Percentiles rank a stretch among this genome's conserved stretches.
These are phyloP conservation scores for Drosophila bunnanda DNA, from an alignment of 2,888 invertebrate genomes.

Conservation along the genomic window DNA sequence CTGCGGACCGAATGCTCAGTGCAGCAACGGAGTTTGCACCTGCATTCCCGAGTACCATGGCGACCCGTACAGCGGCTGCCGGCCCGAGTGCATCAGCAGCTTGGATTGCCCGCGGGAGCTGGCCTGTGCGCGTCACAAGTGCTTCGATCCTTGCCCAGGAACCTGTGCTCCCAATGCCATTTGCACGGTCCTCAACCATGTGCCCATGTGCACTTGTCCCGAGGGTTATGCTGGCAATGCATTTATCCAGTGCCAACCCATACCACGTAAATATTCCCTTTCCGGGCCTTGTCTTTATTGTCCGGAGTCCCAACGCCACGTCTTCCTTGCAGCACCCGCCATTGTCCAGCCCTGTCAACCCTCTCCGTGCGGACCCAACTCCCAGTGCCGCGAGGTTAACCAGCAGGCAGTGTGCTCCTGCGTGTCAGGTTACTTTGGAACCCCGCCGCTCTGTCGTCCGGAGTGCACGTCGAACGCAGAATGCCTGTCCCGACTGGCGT, in stretches of 20 bases:
- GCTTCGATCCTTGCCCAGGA: slow-evolving; percentile 91
- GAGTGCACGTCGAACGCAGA: slow-evolving; percentile 90
- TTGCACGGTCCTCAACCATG: slow-evolving; percentile 91
- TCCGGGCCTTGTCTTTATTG: accelerated
- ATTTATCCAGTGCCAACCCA: slow-evolving; percentile 86
- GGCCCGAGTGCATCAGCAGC: slow-evolving; percentile 92
- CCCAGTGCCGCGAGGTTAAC: slow-evolving; percentile 90
- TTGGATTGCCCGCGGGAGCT: slow-evolving; percentile 89
- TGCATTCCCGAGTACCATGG: slow-evolving; percentile 88
- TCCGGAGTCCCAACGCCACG: background rate
- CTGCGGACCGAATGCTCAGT: slow-evolving; percentile 91
- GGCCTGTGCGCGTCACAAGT: slow-evolving; percentile 90
- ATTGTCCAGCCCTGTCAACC: slow-evolving; percentile 86
- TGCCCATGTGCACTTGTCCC: slow-evolving; percentile 91
- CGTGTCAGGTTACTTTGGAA: slow-evolving; percentile 87
- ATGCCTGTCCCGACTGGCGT: slow-evolving; percentile 88
- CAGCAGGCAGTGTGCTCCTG: slow-evolving; percentile 91
- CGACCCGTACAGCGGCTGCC: slow-evolving; percentile 91
- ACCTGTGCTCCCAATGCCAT: slow-evolving; percentile 91
- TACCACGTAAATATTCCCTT: slow-evolving; percentile 81
- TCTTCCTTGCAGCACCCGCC: slow-evolving; percentile 77
- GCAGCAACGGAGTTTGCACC: slow-evolving; percentile 83
- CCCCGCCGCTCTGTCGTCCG: slow-evolving; percentile 91
- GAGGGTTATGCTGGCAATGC: slow-evolving; percentile 91
- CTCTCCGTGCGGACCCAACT: slow-evolving; percentile 91